Evolutionary conservation across 2,797 vertebrate genomes (phyloP).

Genomic region (Macrochelys suwanniensis): DNA sequence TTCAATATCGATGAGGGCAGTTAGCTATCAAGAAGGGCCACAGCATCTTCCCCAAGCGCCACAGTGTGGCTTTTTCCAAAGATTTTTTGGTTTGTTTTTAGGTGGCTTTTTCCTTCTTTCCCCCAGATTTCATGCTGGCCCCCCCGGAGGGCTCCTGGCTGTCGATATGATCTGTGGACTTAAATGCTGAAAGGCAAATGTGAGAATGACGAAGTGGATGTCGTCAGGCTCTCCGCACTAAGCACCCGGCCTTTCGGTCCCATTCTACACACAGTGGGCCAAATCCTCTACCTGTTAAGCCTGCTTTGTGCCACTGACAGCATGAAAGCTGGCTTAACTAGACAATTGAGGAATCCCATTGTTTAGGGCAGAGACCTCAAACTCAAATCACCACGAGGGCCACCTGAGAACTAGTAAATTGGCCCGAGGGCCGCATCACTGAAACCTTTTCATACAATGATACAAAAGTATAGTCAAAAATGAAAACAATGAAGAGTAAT

Average conservation of each 20-base stretch:
- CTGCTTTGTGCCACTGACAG: neutral
- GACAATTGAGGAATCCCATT: neutral
- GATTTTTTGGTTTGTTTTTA: neutral
- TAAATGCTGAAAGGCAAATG: neutral
- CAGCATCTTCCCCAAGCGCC: neutral
- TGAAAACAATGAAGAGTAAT: too few species aligned
- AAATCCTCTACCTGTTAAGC: neutral
- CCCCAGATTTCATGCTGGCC: neutral
- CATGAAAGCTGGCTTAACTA: neutral
- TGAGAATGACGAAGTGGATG: neutral
- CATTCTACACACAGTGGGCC: neutral
- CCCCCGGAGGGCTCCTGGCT: neutral
- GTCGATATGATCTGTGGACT: accelerated
- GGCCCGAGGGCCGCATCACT: too few species aligned
- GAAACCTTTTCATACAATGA: too few species aligned
- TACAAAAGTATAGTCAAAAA: too few species aligned
- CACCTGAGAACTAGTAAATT: too few species aligned
- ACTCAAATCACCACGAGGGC: too few species aligned
- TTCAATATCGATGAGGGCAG: neutral
- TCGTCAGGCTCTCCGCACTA: neutral
- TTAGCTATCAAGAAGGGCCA: neutral
- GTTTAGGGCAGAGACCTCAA: neutral
- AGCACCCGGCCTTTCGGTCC: neutral
- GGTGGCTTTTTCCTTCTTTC: neutral
- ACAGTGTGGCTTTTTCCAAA: accelerated